A percentile compares a stretch with the other conserved stretches of the same genome.
phyloP scores from a whole-genome alignment of 2,797 vertebrate species.

The Yasuhikotakia modesta region DNA sequence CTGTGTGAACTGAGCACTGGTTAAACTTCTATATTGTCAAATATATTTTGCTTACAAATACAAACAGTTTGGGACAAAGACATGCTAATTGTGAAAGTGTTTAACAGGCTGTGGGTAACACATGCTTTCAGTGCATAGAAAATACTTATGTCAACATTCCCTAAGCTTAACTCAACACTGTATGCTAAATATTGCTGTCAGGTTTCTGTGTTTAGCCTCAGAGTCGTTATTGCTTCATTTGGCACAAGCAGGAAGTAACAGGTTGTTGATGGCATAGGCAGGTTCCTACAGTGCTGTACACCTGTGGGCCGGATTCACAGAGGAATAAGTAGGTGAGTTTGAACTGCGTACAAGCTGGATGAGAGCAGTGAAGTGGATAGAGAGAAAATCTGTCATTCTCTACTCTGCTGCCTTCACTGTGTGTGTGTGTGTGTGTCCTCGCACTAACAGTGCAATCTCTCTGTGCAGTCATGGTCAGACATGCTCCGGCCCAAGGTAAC shows the following conservation, averaged over 20 bases:
- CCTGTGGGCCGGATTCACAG: slow-evolving; percentile 14
- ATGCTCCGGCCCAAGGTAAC: slow-evolving; percentile 20
- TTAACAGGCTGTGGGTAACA: neutral
- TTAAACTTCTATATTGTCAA: neutral
- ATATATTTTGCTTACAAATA: neutral
- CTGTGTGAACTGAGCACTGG: neutral
- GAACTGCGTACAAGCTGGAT: slow-evolving; percentile 42
- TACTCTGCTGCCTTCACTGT: slow-evolving; percentile 19
- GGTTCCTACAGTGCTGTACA: neutral
- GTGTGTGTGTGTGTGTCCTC: slow-evolving; percentile 17
- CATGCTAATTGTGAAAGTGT: too few species aligned
- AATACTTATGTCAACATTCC: neutral
- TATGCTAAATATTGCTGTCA: too few species aligned
- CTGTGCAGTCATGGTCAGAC: slow-evolving; percentile 27
- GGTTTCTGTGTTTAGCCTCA: too few species aligned
- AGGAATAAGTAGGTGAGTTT: slow-evolving; percentile 19
- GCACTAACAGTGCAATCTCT: slow-evolving; percentile 12
- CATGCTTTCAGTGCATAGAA: neutral
- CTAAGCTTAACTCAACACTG: neutral
- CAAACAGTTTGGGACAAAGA: too few species aligned
- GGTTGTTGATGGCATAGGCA: slow-evolving; percentile 9
- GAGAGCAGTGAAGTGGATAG: slow-evolving; percentile 42
- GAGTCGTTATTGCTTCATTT: too few species aligned
- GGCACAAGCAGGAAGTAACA: slow-evolving; percentile 8
- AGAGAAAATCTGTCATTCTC: slow-evolving; percentile 50